Evolutionary conservation across 2,888 invertebrate species (phyloP).

Genomic region (Ptilodon capucinus): DNA sequence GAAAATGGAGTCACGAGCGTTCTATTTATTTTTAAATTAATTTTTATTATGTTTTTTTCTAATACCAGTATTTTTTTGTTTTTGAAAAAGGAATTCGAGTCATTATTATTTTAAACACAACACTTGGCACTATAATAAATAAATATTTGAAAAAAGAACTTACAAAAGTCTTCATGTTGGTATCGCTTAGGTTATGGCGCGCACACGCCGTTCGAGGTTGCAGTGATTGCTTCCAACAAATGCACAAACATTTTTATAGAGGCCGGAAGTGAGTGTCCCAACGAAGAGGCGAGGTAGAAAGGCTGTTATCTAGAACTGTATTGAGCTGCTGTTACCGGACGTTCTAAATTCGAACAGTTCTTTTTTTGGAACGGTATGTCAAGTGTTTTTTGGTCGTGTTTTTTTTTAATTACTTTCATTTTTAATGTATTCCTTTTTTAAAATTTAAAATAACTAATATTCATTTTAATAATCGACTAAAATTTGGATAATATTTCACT

Average conservation of each 20-base stretch:
- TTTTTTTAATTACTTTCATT: conserved; percentile 6
- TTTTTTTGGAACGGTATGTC: too few relatives aligned
- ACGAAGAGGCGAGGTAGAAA: conserved; percentile 58
- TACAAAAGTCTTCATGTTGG: conserved; percentile 77
- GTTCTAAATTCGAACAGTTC: too few relatives aligned
- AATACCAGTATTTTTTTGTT: too few relatives aligned
- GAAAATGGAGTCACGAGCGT: too few relatives aligned
- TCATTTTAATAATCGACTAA: background rate
- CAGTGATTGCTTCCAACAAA: conserved; percentile 61
- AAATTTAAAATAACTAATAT: background rate
- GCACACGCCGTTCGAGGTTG: conserved; percentile 45
- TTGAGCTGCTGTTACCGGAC: conserved; percentile 46
- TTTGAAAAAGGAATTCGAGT: too few relatives aligned
- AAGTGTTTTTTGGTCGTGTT: too few relatives aligned
- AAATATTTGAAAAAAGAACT: conserved; percentile 43
- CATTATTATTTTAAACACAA: background rate
- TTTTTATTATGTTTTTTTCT: too few relatives aligned
- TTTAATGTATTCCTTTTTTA: conserved; percentile 1
- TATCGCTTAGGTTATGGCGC: conserved; percentile 48
- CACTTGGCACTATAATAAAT: conserved; percentile 12
- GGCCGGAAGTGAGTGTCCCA: conserved; percentile 71
- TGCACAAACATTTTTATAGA: conserved; percentile 75
- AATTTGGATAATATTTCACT: too few relatives aligned
- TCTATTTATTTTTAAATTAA: too few relatives aligned
- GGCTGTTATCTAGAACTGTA: conserved; percentile 47